phyloP scores from a whole-genome alignment of 1,140 invertebrate genomes.

The Drosophila guanche region DNA sequence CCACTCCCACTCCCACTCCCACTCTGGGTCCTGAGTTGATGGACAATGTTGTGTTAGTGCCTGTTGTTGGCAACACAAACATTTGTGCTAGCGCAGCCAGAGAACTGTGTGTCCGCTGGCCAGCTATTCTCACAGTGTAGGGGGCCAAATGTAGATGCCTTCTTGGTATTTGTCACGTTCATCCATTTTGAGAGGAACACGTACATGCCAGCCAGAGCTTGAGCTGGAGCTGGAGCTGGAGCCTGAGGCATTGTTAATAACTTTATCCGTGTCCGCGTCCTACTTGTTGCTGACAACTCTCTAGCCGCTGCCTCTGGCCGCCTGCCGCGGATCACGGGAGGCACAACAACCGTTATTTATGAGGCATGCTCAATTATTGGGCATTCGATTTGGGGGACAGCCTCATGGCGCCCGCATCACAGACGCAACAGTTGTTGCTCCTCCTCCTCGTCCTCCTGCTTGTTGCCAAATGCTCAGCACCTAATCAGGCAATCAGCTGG shows the following conservation, averaged over 20 bases:
- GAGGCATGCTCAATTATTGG: slow-evolving; percentile 80
- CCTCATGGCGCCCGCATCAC: slow-evolving; percentile 75
- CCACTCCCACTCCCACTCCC: slow-evolving; percentile 2
- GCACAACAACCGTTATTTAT: slow-evolving; percentile 76
- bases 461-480: too few species aligned
- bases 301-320: slow-evolving; percentile 1
- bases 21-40: slow-evolving; percentile 56
- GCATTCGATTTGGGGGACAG: slow-evolving; percentile 55
- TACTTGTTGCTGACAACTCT: slow-evolving; percentile 63
- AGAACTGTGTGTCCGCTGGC: neutral
- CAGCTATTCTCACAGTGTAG: slow-evolving; percentile 13
- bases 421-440: slow-evolving; percentile 20
- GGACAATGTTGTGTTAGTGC: slow-evolving; percentile 61
- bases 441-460: slow-evolving; percentile 33
- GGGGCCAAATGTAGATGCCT: slow-evolving; percentile 35
- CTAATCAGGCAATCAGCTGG: slow-evolving; percentile 69
- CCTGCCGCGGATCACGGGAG: slow-evolving; percentile 2
- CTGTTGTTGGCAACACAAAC: slow-evolving; percentile 48
- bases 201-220: slow-evolving; percentile 47
- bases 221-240: too few species aligned
- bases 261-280: slow-evolving; percentile 59
- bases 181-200: slow-evolving; percentile 78
- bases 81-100: slow-evolving; percentile 21
- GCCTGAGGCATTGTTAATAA: slow-evolving; percentile 75
- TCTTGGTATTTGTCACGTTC: slow-evolving; percentile 80